Evolutionary conservation across 2,113 vertebrate species (phyloP).

Genomic region (Monopterus albus): DNA sequence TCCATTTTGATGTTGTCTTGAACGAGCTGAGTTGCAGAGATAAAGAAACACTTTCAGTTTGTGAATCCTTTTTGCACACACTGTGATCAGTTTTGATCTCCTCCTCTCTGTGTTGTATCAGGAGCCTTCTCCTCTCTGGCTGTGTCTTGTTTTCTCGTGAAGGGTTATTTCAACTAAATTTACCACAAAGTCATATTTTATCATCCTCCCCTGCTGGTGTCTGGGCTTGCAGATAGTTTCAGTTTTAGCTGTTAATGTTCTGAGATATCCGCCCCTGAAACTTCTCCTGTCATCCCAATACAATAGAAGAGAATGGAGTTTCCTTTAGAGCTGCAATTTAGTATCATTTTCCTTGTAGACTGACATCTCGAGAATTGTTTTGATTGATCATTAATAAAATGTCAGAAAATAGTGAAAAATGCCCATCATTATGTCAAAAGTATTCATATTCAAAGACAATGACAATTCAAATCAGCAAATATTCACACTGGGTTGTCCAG

Average conservation of each 20-base stretch:
- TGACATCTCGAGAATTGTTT: no score
- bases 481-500: neutral
- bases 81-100: constrained; percentile 50
- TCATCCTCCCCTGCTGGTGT: neutral
- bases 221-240: neutral
- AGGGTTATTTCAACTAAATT: constrained; percentile 26
- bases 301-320: neutral
- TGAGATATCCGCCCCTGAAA: no score
- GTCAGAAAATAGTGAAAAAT: no score
- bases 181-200: neutral
- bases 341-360: neutral
- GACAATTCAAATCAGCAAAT: neutral
- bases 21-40: constrained; percentile 67
- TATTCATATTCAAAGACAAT: no score
- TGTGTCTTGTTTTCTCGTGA: constrained; percentile 3
- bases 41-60: constrained; percentile 63
- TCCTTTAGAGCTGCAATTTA: neutral
- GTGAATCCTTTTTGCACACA: constrained; percentile 57
- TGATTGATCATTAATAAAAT: no score
- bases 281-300: neutral
- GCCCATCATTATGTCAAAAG: no score
- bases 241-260: neutral
- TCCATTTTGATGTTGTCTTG: constrained; percentile 53
- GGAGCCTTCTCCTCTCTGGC: constrained; percentile 18
- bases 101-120: constrained; percentile 37